Base-by-base conservation (phyloP, 2,113 vertebrate genomes). In the Aldabrachelys gigantea region DNA sequence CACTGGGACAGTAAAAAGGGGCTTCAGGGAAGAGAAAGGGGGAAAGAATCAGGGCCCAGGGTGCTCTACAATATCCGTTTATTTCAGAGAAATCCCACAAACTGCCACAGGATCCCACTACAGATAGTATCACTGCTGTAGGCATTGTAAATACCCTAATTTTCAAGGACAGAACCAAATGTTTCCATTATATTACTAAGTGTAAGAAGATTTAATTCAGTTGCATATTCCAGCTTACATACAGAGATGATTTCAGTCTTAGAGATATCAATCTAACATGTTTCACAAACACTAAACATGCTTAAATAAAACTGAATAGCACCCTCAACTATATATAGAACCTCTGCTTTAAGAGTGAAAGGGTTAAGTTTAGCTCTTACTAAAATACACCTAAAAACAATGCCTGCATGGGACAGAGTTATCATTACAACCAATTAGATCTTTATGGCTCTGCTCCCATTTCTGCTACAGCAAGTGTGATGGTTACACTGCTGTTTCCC, bases 391-490 rank as follows among this genome's bases (percentile, higher is more conserved):
- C 85, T 27, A n/a, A 44, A 89, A 95, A 44, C 62, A 47, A 54
- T 0, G 8, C 31, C 54, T 72, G 75, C 3, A n/a, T 1, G 2
- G n/a, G 54, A 50, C 47, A 84, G 0, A 92, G 84, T 11, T 41
- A 76, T 52, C 69, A 52, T 38, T 8, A 8, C 49, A 91, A 79
- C 5, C 80, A 72, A 56, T 62, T 83, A 53, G 86, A 69, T 31
- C 47, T 78, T 92, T 87, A 35, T 49, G 76, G 86, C 86, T 56
- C 38, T 38, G 29, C 93, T 93, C 91, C 65, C 25, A n/a, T 62
- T 78, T 86, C 86, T 89, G 88, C 86, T 91, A 83, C 87, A 86
- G 62, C 7, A 90, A 86, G 94, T 96, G 79, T 49, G 89, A 89
- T 5, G 83, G 91, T 80, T 90, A 17, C 22, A 76, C 69, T 72